phyloP scores from a whole-genome alignment of 2,113 vertebrate species.

The Paramormyrops kingsleyae region DNA sequence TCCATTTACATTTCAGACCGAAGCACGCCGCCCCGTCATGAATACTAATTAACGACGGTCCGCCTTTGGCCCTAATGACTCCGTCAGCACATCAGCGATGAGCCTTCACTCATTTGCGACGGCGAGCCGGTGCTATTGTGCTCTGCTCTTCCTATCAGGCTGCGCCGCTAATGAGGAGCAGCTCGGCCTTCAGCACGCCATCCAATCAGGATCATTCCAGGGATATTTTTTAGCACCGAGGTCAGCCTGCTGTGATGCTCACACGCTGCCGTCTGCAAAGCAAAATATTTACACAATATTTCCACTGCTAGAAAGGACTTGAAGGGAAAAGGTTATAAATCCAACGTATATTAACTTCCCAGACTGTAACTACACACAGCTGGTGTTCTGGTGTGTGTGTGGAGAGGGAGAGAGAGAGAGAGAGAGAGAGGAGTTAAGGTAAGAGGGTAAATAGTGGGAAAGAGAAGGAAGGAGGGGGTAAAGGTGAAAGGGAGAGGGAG shows the following conservation, averaged over 20 bases:
- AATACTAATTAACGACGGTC: not conserved
- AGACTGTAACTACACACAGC: not conserved
- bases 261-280: not conserved
- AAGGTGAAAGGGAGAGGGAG: slow-evolving; percentile 8
- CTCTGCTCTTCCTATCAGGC: not conserved
- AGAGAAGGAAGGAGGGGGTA: not conserved
- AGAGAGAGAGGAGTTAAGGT: not conserved
- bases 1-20: not conserved
- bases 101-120: not conserved
- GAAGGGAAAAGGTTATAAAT: slow-evolving; percentile 1
- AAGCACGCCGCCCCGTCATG: not conserved
- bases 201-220: not conserved
- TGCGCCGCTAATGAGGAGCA: not conserved
- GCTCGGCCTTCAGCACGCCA: not conserved
- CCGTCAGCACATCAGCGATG: not conserved
- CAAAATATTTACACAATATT: slow-evolving; percentile 1
- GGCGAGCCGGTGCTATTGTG: not conserved
- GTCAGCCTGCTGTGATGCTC: not conserved
- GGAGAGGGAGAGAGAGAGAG: not conserved
- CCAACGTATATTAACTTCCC: not conserved
- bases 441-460: not conserved
- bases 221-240: not conserved
- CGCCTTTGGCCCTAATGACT: not conserved
- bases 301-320: not conserved
- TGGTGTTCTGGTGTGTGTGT: not conserved